Percentiles rank a stretch among this genome's conserved stretches.
Conservation (phyloP, 2,113 vertebrate genomes). For the Podarcis cretensis region DNA sequence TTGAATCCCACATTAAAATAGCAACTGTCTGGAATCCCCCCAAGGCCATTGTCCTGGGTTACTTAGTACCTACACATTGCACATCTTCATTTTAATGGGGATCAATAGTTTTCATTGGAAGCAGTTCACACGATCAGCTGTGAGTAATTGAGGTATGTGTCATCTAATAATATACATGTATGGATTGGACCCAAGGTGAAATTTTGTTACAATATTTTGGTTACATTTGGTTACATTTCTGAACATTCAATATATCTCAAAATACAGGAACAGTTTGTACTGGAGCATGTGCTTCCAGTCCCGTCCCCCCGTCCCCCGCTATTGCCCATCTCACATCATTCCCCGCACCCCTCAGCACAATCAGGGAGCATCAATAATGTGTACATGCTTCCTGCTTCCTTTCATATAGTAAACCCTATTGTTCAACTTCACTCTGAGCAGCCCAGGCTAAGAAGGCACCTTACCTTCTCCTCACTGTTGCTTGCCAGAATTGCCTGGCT, state of each 20-base stretch:
- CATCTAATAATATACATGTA: neutral
- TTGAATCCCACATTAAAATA: too few species aligned
- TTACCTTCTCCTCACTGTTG: neutral
- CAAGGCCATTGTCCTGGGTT: too few species aligned
- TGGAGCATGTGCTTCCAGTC: neutral
- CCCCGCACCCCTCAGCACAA: neutral
- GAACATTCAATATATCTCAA: neutral
- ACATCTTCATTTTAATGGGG: neutral
- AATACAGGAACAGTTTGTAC: neutral
- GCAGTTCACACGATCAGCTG: neutral
- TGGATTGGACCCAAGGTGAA: neutral
- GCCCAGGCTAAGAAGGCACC: neutral
- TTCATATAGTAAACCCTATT: neutral
- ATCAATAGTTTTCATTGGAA: neutral
- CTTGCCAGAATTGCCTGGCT: neutral
- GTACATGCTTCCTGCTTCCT: neutral
- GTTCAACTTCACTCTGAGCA: neutral
- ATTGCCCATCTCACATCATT: neutral
- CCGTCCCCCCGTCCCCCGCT: neutral
- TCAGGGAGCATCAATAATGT: neutral
- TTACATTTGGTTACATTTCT: neutral
- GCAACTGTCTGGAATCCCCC: too few species aligned
- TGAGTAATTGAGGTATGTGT: neutral
- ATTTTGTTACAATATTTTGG: neutral
- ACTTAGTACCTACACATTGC: neutral